These are phyloP conservation scores for Macrobrachium nipponense DNA, from an alignment of 1,140 invertebrate species.

Conservation along the genomic window DNA sequence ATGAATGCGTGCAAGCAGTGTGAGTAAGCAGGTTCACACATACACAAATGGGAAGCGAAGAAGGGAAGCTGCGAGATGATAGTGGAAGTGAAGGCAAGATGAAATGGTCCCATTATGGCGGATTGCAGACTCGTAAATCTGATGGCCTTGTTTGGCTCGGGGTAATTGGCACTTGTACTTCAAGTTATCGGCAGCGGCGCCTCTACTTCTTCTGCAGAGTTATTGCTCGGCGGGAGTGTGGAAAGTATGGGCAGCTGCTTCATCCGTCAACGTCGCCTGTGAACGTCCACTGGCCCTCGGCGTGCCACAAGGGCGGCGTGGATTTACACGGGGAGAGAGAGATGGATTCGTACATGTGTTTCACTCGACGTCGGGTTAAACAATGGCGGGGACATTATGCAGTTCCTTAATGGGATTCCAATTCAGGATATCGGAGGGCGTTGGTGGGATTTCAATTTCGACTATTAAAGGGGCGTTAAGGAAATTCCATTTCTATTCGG, in stretches of 20 bases:
- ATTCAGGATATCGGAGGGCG: too few relatives aligned
- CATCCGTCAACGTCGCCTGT: background rate
- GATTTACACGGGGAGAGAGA: too few relatives aligned
- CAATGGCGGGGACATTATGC: too few relatives aligned
- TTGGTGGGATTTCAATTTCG: too few relatives aligned
- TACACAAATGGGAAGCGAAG: background rate
- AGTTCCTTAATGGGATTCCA: too few relatives aligned
- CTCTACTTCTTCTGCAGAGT: background rate
- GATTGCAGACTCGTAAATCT: slow-evolving; percentile 25
- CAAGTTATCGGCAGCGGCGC: background rate
- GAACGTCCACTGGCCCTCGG: background rate
- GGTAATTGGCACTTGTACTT: slow-evolving; percentile 30
- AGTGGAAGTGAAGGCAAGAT: slow-evolving; percentile 29
- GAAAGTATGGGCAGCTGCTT: background rate
- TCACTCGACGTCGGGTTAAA: too few relatives aligned
- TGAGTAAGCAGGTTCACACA: background rate
- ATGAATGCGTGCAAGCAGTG: too few relatives aligned
- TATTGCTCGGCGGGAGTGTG: background rate
- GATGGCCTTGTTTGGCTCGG: slow-evolving; percentile 12
- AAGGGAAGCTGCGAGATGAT: background rate
- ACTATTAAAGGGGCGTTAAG: too few relatives aligned
- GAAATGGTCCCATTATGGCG: slow-evolving; percentile 24
- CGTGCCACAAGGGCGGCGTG: too few relatives aligned
- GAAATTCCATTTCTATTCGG: too few relatives aligned
- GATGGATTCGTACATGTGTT: too few relatives aligned